A percentile compares a stretch with the other conserved stretches of the same genome.
Conservation (phyloP, 1,140 invertebrate genomes). For the Cepaea nemoralis region DNA sequence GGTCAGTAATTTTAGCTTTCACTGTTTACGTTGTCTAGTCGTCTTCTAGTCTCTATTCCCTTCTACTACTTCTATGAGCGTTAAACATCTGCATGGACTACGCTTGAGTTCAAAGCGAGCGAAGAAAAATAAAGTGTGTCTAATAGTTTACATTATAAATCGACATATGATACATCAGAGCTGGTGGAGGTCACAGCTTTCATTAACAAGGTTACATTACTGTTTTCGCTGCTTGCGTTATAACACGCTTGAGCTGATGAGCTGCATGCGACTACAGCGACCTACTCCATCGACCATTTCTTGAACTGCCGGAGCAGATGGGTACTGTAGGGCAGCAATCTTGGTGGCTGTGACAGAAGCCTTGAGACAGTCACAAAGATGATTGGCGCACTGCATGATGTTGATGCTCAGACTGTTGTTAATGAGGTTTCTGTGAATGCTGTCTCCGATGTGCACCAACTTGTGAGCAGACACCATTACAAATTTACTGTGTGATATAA, state of each 20-base stretch:
- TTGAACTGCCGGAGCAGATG: slow-evolving; percentile 88
- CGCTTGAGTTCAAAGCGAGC: no score
- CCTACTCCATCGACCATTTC: slow-evolving; percentile 93
- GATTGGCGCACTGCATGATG: slow-evolving; percentile 84
- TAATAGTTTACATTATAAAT: no score
- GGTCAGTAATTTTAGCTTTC: no score
- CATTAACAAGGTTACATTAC: no score
- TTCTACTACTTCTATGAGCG: no score
- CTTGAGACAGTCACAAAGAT: slow-evolving; percentile 86
- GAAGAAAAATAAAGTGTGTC: no score
- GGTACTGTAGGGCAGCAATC: slow-evolving; percentile 89
- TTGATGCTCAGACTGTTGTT: slow-evolving; percentile 79
- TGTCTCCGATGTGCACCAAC: slow-evolving; percentile 93
- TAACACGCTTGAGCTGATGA: slow-evolving; percentile 80
- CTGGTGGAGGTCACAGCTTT: neutral
- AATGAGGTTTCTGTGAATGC: slow-evolving; percentile 83
- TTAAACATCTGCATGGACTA: no score
- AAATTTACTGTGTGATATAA: slow-evolving; percentile 93
- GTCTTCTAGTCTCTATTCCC: no score
- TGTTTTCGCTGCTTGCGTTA: slow-evolving; percentile 68
- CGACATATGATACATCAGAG: no score
- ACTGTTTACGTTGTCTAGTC: no score
- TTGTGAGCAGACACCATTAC: slow-evolving; percentile 92
- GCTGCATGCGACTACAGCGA: slow-evolving; percentile 85
- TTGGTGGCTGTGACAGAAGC: slow-evolving; percentile 89